These are phyloP conservation scores for Drosophila pectinifera DNA, from an alignment of 1,140 invertebrate genomes.

Conservation along the genomic window DNA sequence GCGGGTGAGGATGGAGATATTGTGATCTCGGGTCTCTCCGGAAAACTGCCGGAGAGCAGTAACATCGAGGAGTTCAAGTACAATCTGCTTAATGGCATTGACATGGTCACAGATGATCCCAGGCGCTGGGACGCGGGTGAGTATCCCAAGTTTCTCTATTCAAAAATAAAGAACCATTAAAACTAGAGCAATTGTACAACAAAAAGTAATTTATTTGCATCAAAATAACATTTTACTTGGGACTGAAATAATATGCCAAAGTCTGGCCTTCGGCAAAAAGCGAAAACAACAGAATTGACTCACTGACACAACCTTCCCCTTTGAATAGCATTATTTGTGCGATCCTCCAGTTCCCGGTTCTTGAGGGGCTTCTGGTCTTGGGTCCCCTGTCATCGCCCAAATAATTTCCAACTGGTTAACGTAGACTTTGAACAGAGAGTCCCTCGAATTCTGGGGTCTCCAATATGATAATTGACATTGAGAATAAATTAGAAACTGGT, in stretches of 20 bases:
- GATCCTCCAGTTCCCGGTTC: background rate
- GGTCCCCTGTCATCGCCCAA: background rate
- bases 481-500: slow-evolving; percentile 16
- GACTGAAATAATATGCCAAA: background rate
- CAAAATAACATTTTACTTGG: background rate
- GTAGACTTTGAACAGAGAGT: background rate
- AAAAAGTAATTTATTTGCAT: background rate
- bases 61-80: slow-evolving; percentile 95
- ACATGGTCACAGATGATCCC: slow-evolving; percentile 95
- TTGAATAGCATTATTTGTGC: background rate
- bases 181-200: background rate
- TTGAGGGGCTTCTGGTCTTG: background rate
- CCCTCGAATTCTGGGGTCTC: background rate
- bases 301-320: background rate
- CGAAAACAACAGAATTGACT: slow-evolving; percentile 1
- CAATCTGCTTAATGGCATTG: slow-evolving; percentile 93
- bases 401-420: slow-evolving; percentile 32
- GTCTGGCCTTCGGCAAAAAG: background rate
- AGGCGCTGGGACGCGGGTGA: slow-evolving; percentile 90
- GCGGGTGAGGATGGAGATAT: slow-evolving; percentile 87
- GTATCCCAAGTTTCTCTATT: background rate
- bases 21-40: slow-evolving; percentile 95
- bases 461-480: background rate
- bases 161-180: background rate
- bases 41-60: slow-evolving; percentile 94